Evolutionary conservation across 2,888 invertebrate genomes (phyloP).

Genomic region (Serrognathus titanus): DNA sequence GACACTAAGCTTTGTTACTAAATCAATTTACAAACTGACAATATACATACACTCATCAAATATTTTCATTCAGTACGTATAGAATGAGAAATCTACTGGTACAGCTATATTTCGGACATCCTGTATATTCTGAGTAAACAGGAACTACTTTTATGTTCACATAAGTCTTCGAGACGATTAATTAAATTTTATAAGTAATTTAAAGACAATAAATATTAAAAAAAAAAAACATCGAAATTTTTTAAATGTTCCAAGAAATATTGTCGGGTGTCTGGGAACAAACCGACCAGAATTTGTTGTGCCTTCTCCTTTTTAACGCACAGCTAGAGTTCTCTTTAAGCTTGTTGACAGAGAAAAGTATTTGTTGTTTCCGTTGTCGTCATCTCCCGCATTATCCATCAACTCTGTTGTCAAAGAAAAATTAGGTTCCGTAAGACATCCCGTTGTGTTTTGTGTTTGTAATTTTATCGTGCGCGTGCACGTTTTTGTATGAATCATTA

Average conservation of each 20-base stretch:
- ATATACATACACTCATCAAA: too few species aligned
- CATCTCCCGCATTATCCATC: too few species aligned
- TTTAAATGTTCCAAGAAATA: neutral
- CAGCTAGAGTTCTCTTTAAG: conserved; percentile 29
- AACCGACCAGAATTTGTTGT: conserved; percentile 39
- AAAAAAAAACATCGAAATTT: too few species aligned
- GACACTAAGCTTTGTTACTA: neutral
- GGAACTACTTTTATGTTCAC: too few species aligned
- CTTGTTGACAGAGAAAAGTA: conserved; percentile 1
- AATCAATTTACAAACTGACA: neutral
- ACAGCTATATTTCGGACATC: neutral
- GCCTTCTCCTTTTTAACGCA: conserved; percentile 44
- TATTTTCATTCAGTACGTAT: too few species aligned
- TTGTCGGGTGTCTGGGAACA: conserved; percentile 26
- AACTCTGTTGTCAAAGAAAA: too few species aligned
- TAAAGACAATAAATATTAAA: too few species aligned
- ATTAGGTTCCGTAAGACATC: too few species aligned
- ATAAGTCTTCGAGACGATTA: too few species aligned
- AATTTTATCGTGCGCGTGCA: neutral
- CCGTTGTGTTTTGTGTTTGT: neutral
- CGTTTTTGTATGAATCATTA: neutral
- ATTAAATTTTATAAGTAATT: too few species aligned
- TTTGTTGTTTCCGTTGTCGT: conserved; percentile 7
- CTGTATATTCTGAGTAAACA: too few species aligned
- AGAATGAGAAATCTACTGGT: too few species aligned